These are phyloP conservation scores for Terrapene triunguis DNA, from an alignment of 2,113 vertebrate genomes.

Conservation along the genomic window DNA sequence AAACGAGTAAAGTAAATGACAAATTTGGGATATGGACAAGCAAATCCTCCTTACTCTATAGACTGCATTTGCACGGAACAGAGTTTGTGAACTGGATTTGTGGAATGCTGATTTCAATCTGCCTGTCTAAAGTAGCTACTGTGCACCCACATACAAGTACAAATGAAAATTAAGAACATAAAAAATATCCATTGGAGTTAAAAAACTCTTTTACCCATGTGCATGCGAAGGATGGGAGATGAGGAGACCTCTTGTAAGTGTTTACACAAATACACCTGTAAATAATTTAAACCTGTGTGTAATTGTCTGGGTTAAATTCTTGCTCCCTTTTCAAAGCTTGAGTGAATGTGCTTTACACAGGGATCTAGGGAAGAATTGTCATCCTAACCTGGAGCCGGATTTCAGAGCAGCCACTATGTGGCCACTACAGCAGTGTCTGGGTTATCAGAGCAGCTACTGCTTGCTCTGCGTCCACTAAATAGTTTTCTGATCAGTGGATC, in stretches of 20 bases:
- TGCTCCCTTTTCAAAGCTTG: rapidly evolving
- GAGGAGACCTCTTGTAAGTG: too few relatives aligned
- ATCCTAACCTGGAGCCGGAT: rapidly evolving
- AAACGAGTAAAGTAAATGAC: background rate
- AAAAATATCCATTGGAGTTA: background rate
- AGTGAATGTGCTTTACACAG: background rate
- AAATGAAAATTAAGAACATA: background rate
- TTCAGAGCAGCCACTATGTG: background rate
- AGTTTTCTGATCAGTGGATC: background rate
- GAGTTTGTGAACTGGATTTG: background rate
- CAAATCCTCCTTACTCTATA: background rate
- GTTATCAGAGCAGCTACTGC: rapidly evolving
- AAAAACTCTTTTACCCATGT: background rate
- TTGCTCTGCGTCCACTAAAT: background rate
- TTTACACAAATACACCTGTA: background rate
- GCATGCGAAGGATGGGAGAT: background rate
- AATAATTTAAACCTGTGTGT: background rate
- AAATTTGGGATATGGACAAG: too few relatives aligned
- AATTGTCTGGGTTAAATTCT: background rate
- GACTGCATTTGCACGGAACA: background rate
- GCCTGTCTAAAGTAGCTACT: background rate
- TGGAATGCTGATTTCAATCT: background rate
- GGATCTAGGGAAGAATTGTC: rapidly evolving
- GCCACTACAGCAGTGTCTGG: rapidly evolving
- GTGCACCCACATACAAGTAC: background rate